Percentiles rank a stretch among this genome's conserved stretches.
Evolutionary conservation across 2,888 invertebrate genomes (phyloP).

Genomic region (Flexamia atlantica): DNA sequence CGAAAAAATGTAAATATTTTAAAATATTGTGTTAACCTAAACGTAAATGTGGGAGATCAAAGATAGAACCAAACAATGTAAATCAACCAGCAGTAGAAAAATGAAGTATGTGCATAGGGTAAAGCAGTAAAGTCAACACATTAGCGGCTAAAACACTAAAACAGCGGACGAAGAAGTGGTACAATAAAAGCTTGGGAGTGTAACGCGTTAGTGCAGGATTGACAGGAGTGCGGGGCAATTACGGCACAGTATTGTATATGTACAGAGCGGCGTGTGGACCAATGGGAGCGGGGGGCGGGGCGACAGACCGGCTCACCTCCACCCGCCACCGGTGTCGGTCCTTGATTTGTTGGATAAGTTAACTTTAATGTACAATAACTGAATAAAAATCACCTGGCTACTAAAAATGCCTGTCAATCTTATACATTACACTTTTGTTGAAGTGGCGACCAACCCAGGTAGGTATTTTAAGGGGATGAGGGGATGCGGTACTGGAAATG

Average conservation of each 20-base stretch:
- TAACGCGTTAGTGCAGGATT: neutral
- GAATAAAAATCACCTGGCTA: no score
- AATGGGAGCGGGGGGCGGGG: conserved; percentile 42
- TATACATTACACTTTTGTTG: no score
- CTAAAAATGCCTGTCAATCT: no score
- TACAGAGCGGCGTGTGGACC: neutral
- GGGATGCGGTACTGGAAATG: no score
- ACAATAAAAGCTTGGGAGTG: conserved; percentile 6
- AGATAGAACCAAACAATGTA: no score
- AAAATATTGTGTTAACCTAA: no score
- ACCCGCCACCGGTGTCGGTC: neutral
- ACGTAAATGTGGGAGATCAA: no score
- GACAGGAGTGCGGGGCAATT: conserved; percentile 27
- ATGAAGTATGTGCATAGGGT: neutral
- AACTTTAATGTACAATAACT: no score
- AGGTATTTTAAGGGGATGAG: no score
- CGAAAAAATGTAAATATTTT: no score
- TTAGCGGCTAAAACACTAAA: conserved; percentile 30
- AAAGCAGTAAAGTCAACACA: conserved; percentile 21
- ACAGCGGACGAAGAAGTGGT: conserved; percentile 19
- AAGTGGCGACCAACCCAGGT: no score
- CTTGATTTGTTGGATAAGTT: no score
- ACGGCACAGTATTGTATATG: neutral
- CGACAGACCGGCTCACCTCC: neutral
- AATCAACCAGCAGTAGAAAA: neutral